Conservation (phyloP, 2,888 invertebrate genomes). For the Branchellion lobata region DNA sequence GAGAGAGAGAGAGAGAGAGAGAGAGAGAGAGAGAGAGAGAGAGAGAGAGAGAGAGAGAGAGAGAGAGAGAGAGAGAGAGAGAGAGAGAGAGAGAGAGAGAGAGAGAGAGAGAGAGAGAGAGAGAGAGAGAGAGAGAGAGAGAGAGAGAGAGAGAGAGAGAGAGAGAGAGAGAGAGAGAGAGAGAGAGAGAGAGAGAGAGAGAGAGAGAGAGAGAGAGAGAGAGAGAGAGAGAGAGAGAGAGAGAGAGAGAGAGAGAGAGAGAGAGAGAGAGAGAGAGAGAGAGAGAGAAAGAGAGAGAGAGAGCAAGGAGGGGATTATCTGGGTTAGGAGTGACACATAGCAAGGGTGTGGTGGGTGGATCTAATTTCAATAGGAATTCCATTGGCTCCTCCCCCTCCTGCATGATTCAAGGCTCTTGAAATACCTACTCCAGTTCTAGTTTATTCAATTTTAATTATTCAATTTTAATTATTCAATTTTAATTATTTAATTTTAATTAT, state of each 20-base stretch:
- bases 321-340: no score
- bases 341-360: no score
- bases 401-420: no score
- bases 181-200: slow-evolving; percentile 42
- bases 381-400: no score
- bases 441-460: no score
- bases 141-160: slow-evolving; percentile 44
- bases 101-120: slow-evolving; percentile 45
- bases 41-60: slow-evolving; percentile 32
- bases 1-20: slow-evolving; percentile 39
- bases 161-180: slow-evolving; percentile 43
- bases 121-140: slow-evolving; percentile 46
- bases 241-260: slow-evolving; percentile 33
- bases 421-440: no score
- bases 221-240: slow-evolving; percentile 36
- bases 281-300: slow-evolving; percentile 28
- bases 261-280: slow-evolving; percentile 38
- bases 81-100: slow-evolving; percentile 32
- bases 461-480: no score
- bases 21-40: slow-evolving; percentile 38
- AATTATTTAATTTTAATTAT: no score
- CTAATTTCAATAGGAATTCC: no score
- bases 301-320: no score
- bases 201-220: slow-evolving; percentile 45
- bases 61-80: slow-evolving; percentile 23